Evolutionary conservation across 1,140 invertebrate species (phyloP).

Genomic region (Luehdorfia chinensis): DNA sequence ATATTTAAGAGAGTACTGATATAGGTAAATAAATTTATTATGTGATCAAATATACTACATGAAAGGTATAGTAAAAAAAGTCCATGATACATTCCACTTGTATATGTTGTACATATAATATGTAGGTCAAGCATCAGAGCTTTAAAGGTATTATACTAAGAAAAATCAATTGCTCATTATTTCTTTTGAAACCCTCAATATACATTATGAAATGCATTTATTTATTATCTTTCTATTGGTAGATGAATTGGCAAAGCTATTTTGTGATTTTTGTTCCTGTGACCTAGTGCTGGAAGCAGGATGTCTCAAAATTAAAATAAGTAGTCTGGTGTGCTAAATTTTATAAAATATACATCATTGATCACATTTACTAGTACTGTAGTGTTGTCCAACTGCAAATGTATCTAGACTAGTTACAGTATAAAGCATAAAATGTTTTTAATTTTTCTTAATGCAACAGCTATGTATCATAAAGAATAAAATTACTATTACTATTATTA

Average conservation of each 20-base stretch:
- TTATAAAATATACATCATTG: neutral
- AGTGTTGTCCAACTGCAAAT: too few relatives aligned
- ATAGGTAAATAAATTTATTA: constrained; percentile 42
- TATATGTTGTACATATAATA: constrained; percentile 57
- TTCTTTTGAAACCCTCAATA: constrained; percentile 27
- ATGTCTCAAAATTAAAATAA: constrained; percentile 7
- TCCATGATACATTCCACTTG: constrained; percentile 71
- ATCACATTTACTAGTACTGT: too few relatives aligned
- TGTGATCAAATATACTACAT: constrained; percentile 53
- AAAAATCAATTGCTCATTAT: constrained; percentile 66
- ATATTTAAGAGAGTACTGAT: constrained; percentile 63
- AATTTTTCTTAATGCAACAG: too few relatives aligned
- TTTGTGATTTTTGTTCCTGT: constrained; percentile 16
- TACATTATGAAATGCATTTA: constrained; percentile 33
- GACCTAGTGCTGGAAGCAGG: neutral
- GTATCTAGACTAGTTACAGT: too few relatives aligned
- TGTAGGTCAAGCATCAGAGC: constrained; percentile 58
- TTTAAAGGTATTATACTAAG: constrained; percentile 62
- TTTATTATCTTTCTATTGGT: constrained; percentile 23
- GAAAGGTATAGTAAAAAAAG: constrained; percentile 45
- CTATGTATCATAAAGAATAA: too few relatives aligned
- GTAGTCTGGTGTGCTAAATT: constrained; percentile 3
- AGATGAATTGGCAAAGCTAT: constrained; percentile 15
- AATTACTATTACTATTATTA: too few relatives aligned
- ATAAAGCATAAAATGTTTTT: too few relatives aligned